These are phyloP conservation scores for Sarcoramphus papa DNA, from an alignment of 2,797 vertebrate genomes.

Conservation along the genomic window DNA sequence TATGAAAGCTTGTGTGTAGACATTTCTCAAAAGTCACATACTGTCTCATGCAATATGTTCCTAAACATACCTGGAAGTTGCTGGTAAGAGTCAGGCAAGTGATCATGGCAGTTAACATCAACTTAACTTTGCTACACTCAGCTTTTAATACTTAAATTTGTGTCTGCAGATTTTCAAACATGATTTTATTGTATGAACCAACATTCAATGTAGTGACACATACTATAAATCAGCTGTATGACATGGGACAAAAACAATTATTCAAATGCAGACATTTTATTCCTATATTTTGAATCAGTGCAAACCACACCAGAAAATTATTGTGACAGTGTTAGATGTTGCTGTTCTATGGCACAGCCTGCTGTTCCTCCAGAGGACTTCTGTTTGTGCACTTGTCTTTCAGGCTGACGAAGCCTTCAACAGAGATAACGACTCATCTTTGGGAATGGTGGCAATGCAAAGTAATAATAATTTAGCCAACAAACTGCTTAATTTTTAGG, in stretches of 20 bases:
- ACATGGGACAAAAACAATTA: conserved; percentile 35
- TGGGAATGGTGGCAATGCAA: background rate
- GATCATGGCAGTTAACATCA: conserved; percentile 59
- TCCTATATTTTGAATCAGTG: conserved; percentile 37
- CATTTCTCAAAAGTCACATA: conserved; percentile 82
- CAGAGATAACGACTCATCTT: conserved; percentile 1
- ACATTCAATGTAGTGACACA: conserved; percentile 56
- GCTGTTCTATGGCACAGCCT: conserved; percentile 20
- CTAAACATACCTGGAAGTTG: conserved; percentile 71
- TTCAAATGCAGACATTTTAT: conserved; percentile 50
- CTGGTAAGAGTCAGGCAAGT: conserved; percentile 59
- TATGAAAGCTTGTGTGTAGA: conserved; percentile 94
- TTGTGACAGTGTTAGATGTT: conserved; percentile 21
- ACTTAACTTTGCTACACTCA: conserved; percentile 57
- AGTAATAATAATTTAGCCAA: background rate
- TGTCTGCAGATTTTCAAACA: conserved; percentile 56
- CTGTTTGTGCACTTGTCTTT: background rate
- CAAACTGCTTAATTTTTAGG: background rate
- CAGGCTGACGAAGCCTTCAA: background rate
- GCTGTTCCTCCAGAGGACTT: conserved; percentile 15
- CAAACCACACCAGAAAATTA: conserved; percentile 61
- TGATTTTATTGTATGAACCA: conserved; percentile 55
- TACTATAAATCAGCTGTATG: conserved; percentile 33
- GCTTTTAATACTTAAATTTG: conserved; percentile 55
- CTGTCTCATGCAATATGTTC: conserved; percentile 82